Conservation (phyloP, 2,797 vertebrate species). For the Hybognathus amarus region DNA sequence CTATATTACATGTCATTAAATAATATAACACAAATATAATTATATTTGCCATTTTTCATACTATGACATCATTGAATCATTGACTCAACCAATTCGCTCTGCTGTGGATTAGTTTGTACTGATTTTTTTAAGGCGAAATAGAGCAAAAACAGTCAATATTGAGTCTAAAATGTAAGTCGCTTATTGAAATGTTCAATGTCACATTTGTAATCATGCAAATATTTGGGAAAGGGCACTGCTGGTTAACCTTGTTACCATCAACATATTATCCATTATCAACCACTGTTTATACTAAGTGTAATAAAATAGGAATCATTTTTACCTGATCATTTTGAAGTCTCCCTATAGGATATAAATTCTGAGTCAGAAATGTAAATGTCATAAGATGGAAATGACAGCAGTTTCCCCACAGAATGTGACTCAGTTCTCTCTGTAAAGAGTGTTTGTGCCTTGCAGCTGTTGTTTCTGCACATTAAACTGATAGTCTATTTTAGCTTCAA, state of each 20-base stretch:
- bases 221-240: not conserved
- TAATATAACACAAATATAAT: too few relatives aligned
- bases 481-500: not conserved
- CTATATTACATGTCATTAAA: too few relatives aligned
- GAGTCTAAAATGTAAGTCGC: not conserved
- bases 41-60: not conserved
- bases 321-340: too few relatives aligned
- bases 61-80: not conserved
- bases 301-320: too few relatives aligned
- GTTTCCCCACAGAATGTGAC: not conserved
- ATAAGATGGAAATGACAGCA: not conserved
- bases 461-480: conserved; percentile 12
- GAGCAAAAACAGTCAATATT: not conserved
- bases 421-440: not conserved
- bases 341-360: not conserved
- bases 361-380: not conserved
- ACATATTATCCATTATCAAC: not conserved
- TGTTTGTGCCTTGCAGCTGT: not conserved
- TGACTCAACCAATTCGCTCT: not conserved
- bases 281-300: not conserved
- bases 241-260: not conserved
- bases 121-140: not conserved
- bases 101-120: not conserved
- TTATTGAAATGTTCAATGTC: not conserved
- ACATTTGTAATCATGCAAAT: not conserved